phyloP scores from a whole-genome alignment of 2,888 invertebrate genomes.

The Drosophila imparisetae region DNA sequence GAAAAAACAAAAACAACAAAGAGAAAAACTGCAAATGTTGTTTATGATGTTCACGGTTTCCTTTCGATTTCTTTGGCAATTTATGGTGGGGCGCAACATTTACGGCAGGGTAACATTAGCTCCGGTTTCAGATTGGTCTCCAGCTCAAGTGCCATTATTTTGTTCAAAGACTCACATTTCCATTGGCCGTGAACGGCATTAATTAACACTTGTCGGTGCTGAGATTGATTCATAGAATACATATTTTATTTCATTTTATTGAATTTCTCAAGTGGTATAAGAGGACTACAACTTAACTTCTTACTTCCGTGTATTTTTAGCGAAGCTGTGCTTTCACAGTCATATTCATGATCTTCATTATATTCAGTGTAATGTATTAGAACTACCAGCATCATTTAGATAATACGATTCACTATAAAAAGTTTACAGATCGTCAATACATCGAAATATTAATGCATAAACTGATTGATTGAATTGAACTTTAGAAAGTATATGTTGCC shows the following conservation, averaged over 20 bases:
- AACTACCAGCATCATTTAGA: background rate
- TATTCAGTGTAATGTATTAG: background rate
- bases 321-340: background rate
- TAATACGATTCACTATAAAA: background rate
- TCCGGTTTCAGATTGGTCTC: conserved; percentile 24
- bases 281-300: background rate
- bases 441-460: background rate
- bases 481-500: background rate
- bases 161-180: conserved; percentile 51
- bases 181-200: conserved; percentile 19
- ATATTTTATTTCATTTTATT: conserved; percentile 15
- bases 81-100: conserved; percentile 62
- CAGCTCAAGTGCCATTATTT: conserved; percentile 58
- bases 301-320: background rate
- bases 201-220: conserved; percentile 32
- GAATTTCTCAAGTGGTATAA: conserved; percentile 4
- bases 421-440: background rate
- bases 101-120: conserved; percentile 24
- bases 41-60: conserved; percentile 81
- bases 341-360: background rate
- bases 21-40: conserved; percentile 69
- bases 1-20: conserved; percentile 1
- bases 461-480: background rate
- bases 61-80: conserved; percentile 79
- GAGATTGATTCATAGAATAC: conserved; percentile 30